These are phyloP conservation scores for Notiomystis cincta DNA, from an alignment of 2,113 vertebrate genomes.

Conservation along the genomic window DNA sequence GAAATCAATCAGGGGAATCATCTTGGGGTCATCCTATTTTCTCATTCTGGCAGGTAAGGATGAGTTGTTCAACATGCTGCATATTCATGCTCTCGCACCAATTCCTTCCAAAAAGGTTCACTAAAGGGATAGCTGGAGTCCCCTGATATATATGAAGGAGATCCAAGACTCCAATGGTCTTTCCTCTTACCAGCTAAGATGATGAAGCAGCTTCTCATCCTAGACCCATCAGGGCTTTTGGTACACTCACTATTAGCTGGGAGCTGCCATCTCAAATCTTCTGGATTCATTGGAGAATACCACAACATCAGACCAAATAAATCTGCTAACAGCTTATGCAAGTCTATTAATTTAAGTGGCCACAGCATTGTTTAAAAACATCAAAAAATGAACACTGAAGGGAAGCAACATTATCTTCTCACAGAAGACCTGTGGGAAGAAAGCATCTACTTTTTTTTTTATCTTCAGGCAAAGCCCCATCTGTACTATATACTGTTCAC, in stretches of 20 bases:
- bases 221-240: background rate
- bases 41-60: background rate
- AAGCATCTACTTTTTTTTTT: background rate
- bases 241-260: background rate
- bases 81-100: rapidly evolving
- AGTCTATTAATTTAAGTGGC: background rate
- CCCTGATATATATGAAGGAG: background rate
- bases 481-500: background rate
- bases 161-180: background rate
- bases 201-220: background rate
- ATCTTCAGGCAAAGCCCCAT: background rate
- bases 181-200: background rate
- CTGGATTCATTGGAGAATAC: background rate
- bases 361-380: no score
- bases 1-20: background rate
- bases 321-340: background rate
- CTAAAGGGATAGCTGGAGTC: background rate
- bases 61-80: background rate
- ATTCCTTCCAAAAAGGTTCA: background rate
- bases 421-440: background rate
- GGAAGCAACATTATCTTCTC: background rate
- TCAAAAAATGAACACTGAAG: background rate
- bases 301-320: background rate
- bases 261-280: background rate
- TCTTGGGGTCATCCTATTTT: background rate